These are phyloP conservation scores for Perognathus longimembris DNA, from an alignment of 2,113 vertebrate species.

Conservation along the genomic window DNA sequence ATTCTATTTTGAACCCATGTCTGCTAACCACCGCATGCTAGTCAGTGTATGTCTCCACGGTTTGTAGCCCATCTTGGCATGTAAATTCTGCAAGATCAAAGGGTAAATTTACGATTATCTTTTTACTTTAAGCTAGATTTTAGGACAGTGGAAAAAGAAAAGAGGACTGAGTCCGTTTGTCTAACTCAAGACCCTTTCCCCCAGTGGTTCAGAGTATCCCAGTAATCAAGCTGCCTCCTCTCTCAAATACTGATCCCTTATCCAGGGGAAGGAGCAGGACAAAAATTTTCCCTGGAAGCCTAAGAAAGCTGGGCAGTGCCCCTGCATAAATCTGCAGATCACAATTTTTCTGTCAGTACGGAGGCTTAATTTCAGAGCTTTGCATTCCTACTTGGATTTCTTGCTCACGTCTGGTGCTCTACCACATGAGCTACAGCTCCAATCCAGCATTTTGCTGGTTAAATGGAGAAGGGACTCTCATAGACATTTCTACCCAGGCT, in stretches of 20 bases:
- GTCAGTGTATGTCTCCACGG: background rate
- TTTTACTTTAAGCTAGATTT: background rate
- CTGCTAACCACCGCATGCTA: background rate
- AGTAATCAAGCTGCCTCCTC: background rate
- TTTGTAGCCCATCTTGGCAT: background rate
- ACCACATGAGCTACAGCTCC: no score
- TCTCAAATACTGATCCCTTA: background rate
- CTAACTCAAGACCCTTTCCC: background rate
- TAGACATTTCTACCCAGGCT: no score
- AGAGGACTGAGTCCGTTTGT: background rate
- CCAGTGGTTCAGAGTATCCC: background rate
- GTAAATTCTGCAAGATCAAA: background rate
- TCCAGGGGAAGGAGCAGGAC: background rate
- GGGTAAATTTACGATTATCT: background rate
- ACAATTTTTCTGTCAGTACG: background rate
- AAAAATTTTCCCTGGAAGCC: no score
- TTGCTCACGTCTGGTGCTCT: background rate
- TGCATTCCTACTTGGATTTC: background rate
- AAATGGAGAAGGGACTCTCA: no score
- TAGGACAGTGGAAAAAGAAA: background rate
- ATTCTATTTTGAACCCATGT: background rate
- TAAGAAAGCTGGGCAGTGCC: no score
- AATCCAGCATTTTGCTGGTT: no score
- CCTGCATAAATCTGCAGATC: background rate
- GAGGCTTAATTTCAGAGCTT: no score